Evolutionary conservation across 2,888 invertebrate genomes (phyloP).

Genomic region (Lycaena phlaeas): DNA sequence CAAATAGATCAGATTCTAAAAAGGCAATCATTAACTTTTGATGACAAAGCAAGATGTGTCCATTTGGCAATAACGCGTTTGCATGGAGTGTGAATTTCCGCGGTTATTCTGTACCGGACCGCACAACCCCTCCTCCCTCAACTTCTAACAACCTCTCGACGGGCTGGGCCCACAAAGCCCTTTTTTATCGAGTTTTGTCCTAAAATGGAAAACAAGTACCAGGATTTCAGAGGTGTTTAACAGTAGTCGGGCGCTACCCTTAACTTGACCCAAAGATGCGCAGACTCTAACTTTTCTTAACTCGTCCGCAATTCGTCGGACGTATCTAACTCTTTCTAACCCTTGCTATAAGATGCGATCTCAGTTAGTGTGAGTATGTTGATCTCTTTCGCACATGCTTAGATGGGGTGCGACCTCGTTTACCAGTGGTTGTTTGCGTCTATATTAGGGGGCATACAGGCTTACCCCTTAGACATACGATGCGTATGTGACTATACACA

Average conservation of each 20-base stretch:
- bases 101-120: too few relatives aligned
- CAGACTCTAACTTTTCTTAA: slow-evolving; percentile 56
- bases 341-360: slow-evolving; percentile 17
- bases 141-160: slow-evolving; percentile 8
- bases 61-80: too few relatives aligned
- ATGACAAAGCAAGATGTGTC: too few relatives aligned
- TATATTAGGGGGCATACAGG: slow-evolving; percentile 43
- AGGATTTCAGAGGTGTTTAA: slow-evolving; percentile 44
- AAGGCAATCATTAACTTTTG: too few relatives aligned
- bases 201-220: slow-evolving; percentile 73
- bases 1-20: too few relatives aligned
- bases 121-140: too few relatives aligned
- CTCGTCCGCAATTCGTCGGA: slow-evolving; percentile 32
- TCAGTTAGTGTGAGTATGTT: too few relatives aligned
- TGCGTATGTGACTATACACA: slow-evolving; percentile 57
- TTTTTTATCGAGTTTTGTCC: slow-evolving; percentile 73
- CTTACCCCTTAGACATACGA: slow-evolving; percentile 57
- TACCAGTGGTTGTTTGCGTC: slow-evolving; percentile 36
- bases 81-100: too few relatives aligned
- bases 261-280: slow-evolving; percentile 55
- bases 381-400: slow-evolving; percentile 45
- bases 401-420: slow-evolving; percentile 38
- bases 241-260: slow-evolving; percentile 53
- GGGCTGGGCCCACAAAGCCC: slow-evolving; percentile 34
- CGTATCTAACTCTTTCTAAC: slow-evolving; percentile 59